Conservation (phyloP, 2,888 invertebrate genomes). For the Drosophila borborema region DNA sequence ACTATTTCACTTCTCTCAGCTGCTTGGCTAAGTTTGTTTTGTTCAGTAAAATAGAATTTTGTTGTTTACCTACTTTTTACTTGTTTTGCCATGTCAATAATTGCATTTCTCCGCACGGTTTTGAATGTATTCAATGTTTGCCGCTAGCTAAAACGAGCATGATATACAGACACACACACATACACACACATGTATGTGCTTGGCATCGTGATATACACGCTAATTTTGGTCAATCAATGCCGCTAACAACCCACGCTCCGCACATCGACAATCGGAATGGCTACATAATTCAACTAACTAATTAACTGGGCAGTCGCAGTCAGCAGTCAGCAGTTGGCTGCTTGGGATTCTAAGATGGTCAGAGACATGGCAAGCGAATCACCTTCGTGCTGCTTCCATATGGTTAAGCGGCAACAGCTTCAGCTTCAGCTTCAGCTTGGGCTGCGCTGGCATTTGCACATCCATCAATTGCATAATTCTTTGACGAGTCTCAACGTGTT, state of each 20-base stretch:
- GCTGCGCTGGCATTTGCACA: slow-evolving; percentile 23
- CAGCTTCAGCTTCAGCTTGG: not conserved
- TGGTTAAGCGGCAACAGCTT: slow-evolving; percentile 10
- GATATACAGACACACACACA: slow-evolving; percentile 7
- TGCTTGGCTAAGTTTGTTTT: not conserved
- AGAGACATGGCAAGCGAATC: slow-evolving; percentile 48
- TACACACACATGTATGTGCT: not conserved
- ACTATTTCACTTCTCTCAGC: not conserved
- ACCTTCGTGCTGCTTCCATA: slow-evolving; percentile 48
- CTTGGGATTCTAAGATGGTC: slow-evolving; percentile 52
- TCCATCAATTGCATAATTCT: slow-evolving; percentile 48
- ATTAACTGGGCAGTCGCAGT: slow-evolving; percentile 60
- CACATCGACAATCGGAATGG: slow-evolving; percentile 23
- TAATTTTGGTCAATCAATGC: slow-evolving; percentile 78
- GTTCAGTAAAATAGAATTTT: not conserved
- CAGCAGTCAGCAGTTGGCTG: slow-evolving; percentile 41
- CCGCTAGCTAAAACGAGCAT: slow-evolving; percentile 5
- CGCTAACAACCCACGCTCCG: slow-evolving; percentile 63
- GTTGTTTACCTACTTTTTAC: slow-evolving; percentile 8
- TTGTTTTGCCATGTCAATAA: slow-evolving; percentile 7
- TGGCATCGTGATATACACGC: slow-evolving; percentile 21
- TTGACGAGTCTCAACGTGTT: slow-evolving; percentile 28
- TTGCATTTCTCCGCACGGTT: slow-evolving; percentile 8
- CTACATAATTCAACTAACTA: slow-evolving; percentile 57
- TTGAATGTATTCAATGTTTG: not conserved